Conservation (phyloP, 2,888 invertebrate genomes). For the Anoplius nigerrimus region DNA sequence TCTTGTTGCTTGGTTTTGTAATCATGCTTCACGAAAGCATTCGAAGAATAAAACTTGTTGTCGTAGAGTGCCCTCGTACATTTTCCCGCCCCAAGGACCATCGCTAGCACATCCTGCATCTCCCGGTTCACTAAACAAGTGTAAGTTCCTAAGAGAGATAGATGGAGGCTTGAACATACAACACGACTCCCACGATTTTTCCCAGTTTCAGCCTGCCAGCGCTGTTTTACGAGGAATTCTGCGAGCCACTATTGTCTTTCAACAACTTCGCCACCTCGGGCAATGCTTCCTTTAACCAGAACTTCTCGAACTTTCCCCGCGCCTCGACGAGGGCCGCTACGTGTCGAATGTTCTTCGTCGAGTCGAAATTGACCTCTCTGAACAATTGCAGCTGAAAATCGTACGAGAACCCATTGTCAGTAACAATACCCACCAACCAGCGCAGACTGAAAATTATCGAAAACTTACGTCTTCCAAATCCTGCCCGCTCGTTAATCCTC, state of each 20-base stretch:
- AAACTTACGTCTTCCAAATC: conserved; percentile 65
- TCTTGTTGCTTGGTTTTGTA: conserved; percentile 77
- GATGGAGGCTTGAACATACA: no score
- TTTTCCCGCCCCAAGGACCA: conserved; percentile 21
- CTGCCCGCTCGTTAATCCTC: conserved; percentile 58
- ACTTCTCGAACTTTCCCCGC: conserved; percentile 61
- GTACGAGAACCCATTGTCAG: not conserved
- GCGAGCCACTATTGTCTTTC: conserved; percentile 14
- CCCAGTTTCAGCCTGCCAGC: no score
- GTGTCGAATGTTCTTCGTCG: conserved; percentile 59
- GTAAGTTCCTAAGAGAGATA: no score
- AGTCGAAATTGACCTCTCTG: conserved; percentile 59
- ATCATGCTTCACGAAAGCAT: conserved; percentile 74
- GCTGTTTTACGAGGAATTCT: no score
- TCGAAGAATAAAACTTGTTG: conserved; percentile 72
- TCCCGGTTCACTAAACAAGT: no score
- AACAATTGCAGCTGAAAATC: conserved; percentile 63
- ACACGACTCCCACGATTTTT: no score
- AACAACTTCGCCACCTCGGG: conserved; percentile 54
- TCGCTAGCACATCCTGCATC: no score
- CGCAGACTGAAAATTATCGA: not conserved
- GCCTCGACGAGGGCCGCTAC: conserved; percentile 63
- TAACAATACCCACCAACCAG: not conserved
- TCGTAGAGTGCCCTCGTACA: conserved; percentile 61
- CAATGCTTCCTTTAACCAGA: conserved; percentile 58